Base-by-base conservation (phyloP, 2,797 vertebrate species). In the Limnodromus scolopaceus region DNA sequence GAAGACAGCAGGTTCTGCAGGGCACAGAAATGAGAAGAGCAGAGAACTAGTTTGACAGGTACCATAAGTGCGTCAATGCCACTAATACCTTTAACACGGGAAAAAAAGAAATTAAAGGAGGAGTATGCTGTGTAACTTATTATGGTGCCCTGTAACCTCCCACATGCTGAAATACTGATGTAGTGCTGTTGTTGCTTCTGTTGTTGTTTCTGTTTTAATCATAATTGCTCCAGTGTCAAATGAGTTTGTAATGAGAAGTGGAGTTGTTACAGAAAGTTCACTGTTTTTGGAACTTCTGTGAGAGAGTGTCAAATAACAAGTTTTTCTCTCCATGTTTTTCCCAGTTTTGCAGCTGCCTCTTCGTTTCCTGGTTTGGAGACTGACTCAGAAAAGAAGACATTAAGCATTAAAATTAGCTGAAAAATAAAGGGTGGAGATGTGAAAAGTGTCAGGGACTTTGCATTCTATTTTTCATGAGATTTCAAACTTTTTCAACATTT, bases 301-400 rank as follows among this genome's bases (percentile, higher is more conserved):
- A 96, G 83, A 93, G 71, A 57, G 92, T 96, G 94, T 95, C 92
- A 96, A 82, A 64, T 94, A 97, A 96, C 96, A 97, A 92, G 93
- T 93, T 94, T 92, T 93, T 87, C 95, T 60, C 77, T 76, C 55
- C 70, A 60, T 96, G 93, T 94, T 96, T 97, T 97, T 96, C 91
- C 96, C 96, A 97, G 86, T 95, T 96, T 93, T 96, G 87, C 96
- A 97, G 89, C 96, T 97, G 96, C 96, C 96, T 97, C 96, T 97
- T 97, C 96, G 77, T 95, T 95, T 87, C 84, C 89, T 95, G 92
- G 64, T 96, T 96, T 94, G 96, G 91, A 95, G 92, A 60, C 78
- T 96, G 96, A 96, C 96, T 96, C 96, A 97, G 95, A 96, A 96
- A 91, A 91, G 60, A 91, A 84, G 92, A 60, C 89, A 91, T 93